Percentiles rank a stretch among this genome's conserved stretches.
Conservation (phyloP, 2,888 invertebrate genomes). For the Corbicula japonica region DNA sequence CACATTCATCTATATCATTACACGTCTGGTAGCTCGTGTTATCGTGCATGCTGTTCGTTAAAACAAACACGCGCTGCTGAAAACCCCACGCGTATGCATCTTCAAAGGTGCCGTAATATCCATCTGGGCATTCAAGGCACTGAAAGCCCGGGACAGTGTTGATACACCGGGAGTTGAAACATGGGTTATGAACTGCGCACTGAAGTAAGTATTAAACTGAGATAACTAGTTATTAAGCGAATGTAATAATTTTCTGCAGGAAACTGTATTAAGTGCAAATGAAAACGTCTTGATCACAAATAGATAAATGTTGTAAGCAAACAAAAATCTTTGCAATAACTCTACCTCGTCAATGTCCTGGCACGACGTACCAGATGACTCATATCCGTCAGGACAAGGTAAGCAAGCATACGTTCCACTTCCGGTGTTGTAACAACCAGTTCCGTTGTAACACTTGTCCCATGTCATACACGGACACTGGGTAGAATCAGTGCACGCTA, state of each 20-base stretch:
- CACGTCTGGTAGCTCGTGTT: slow-evolving; percentile 69
- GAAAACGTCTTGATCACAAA: no score
- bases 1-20: slow-evolving; percentile 77
- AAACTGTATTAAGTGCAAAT: no score
- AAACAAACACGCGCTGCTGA: slow-evolving; percentile 69
- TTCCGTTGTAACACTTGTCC: slow-evolving; percentile 69
- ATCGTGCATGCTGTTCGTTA: slow-evolving; percentile 61
- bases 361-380: slow-evolving; percentile 78
- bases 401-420: slow-evolving; percentile 69
- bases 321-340: no score
- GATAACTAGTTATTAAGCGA: no score
- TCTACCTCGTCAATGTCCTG: slow-evolving; percentile 81
- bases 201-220: slow-evolving; percentile 28
- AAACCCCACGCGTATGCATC: slow-evolving; percentile 72
- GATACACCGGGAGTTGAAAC: slow-evolving; percentile 70
- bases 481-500: slow-evolving; percentile 63
- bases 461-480: slow-evolving; percentile 77
- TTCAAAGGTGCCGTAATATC: slow-evolving; percentile 75
- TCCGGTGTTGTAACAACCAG: slow-evolving; percentile 73
- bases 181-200: slow-evolving; percentile 62
- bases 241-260: no score
- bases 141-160: slow-evolving; percentile 79
- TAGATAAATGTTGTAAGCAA: no score
- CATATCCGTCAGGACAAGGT: slow-evolving; percentile 77
- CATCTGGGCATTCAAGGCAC: slow-evolving; percentile 75